These are phyloP conservation scores for Drosophila ficusphila DNA, from an alignment of 1,140 invertebrate genomes.

Conservation along the genomic window DNA sequence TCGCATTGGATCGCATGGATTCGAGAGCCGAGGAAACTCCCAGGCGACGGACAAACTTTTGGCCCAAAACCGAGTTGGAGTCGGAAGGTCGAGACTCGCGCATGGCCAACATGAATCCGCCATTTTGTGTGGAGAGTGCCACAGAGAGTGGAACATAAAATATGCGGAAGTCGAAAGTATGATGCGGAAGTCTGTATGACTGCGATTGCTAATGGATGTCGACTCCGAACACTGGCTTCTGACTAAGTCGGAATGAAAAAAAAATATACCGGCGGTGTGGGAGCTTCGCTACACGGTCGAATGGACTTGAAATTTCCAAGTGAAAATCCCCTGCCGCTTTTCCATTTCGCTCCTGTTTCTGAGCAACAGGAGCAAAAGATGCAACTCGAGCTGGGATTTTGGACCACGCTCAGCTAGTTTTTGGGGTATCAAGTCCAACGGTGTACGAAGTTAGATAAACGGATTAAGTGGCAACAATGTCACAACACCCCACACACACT, in stretches of 20 bases:
- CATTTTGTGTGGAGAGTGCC: constrained; percentile 60
- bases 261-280: background rate
- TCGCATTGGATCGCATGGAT: constrained; percentile 27
- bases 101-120: constrained; percentile 72
- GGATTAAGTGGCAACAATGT: constrained; percentile 83
- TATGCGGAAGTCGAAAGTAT: constrained; percentile 80
- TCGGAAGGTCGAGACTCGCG: constrained; percentile 52
- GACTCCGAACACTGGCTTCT: constrained; percentile 7
- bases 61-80: constrained; percentile 28
- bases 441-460: constrained; percentile 84
- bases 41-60: constrained; percentile 46
- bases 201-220: constrained; percentile 81
- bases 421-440: constrained; percentile 81
- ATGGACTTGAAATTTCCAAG: constrained; percentile 68
- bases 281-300: constrained; percentile 56
- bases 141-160: constrained; percentile 53
- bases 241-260: background rate
- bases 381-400: constrained; percentile 43
- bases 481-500: constrained; percentile 34
- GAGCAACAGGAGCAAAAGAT: constrained; percentile 37
- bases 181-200: constrained; percentile 81
- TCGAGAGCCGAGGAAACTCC: constrained; percentile 31
- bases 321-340: constrained; percentile 3
- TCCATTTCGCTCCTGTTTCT: background rate
- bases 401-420: constrained; percentile 67